Base-by-base conservation (phyloP, 2,888 invertebrate genomes). In the Himalopsyche anomala region DNA sequence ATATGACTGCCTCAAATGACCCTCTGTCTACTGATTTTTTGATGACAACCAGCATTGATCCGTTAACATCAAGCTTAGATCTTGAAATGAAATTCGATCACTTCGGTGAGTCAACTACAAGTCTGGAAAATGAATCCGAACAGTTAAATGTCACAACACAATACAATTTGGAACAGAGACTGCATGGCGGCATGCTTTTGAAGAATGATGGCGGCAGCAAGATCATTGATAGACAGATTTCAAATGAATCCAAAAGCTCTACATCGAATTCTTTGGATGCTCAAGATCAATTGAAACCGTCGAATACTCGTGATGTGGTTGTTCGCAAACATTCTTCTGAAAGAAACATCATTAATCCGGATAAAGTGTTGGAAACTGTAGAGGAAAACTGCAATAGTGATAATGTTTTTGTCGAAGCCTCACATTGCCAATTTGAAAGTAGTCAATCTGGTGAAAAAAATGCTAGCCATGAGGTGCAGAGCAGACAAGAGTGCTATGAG, bases 71-170 rank as follows among this genome's bases (percentile, higher is more conserved):
- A 0, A 93, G 93, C 85, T 91, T 92, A 80, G 92, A 93, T 89
- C 91, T 95, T 82, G 94, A 95, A 89, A 95, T 95, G 90, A 95
- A 94, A 89, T 95, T 95, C 88, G 95, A 95, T 89, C 94, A 95
- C 90, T 95, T 95, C 88, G 95, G 95, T 0, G 94, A 94, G 89
- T 92, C 92, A 0, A 83, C 88, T 1, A 87, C 80, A 12, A 87
- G 87, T 28, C 51, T 85, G n/a, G 87, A 87, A 28, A 84, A 83
- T 42, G 54, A 38, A 40, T 85, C 83, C 9, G 85, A 84, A 11
- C 51, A 82, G 19, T 56, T 85, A 42, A 86, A 82, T 79, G 69
- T 80, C 69, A 81, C 56, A 82, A 80, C 82, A 82, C 62, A 79
- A 55, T 40, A 15, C 17, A 56, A 86, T 40, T 74, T 86, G 17